These are phyloP conservation scores for Tuta absoluta DNA, from an alignment of 2,888 invertebrate species.

Conservation along the genomic window DNA sequence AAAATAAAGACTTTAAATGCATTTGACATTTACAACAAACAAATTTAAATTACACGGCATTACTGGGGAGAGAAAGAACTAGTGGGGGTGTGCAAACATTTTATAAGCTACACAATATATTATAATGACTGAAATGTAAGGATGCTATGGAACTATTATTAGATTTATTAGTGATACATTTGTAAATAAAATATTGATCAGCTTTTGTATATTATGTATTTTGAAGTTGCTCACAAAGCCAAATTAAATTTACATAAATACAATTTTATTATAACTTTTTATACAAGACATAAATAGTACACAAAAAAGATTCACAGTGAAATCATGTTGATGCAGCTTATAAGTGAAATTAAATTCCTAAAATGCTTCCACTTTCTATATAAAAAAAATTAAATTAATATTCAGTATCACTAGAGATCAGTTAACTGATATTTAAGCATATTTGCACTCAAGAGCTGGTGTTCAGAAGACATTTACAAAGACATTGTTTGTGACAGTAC, in stretches of 20 bases:
- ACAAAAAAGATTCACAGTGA: constrained; percentile 72
- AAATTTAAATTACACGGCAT: background rate
- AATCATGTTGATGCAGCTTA: constrained; percentile 61
- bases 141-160: background rate
- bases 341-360: constrained; percentile 59
- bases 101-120: constrained; percentile 6
- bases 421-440: constrained; percentile 56
- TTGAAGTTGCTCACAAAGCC: constrained; percentile 80
- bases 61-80: background rate
- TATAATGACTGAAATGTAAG: background rate
- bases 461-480: constrained; percentile 58
- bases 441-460: constrained; percentile 55
- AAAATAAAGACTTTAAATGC: constrained; percentile 19
- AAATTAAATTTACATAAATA: constrained; percentile 81
- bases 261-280: constrained; percentile 77
- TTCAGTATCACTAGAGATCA: constrained; percentile 72
- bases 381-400: constrained; percentile 53
- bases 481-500: constrained; percentile 72
- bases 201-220: constrained; percentile 80
- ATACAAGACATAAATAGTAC: constrained; percentile 77
- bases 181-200: constrained; percentile 74
- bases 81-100: background rate
- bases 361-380: constrained; percentile 59
- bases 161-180: background rate
- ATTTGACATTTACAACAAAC: constrained; percentile 14